Percentiles rank a stretch among this genome's conserved stretches.
Evolutionary conservation across 2,888 invertebrate species (phyloP).

Genomic region (Parnassius glacialis): DNA sequence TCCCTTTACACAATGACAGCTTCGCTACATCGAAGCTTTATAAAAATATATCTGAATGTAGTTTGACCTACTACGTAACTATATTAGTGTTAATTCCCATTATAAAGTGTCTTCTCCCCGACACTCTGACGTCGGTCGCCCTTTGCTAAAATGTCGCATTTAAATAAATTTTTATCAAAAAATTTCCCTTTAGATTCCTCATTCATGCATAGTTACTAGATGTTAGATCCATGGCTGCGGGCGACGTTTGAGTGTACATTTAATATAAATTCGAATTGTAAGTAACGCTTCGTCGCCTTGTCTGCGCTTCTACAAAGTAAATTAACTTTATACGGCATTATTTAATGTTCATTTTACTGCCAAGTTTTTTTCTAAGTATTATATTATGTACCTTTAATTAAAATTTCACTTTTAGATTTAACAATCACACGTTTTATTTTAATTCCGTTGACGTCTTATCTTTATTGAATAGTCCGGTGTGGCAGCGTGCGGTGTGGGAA

Average conservation of each 20-base stretch:
- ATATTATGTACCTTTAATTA: conserved; percentile 54
- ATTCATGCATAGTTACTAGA: conserved; percentile 46
- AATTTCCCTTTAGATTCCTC: conserved; percentile 56
- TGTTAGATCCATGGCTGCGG: conserved; percentile 31
- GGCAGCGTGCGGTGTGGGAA: conserved; percentile 38
- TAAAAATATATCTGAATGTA: conserved; percentile 39
- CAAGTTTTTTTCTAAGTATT: conserved; percentile 56
- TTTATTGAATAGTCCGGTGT: conserved; percentile 57
- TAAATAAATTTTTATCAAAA: conserved; percentile 53
- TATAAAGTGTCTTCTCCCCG: conserved; percentile 64
- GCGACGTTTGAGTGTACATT: conserved; percentile 38
- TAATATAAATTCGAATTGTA: conserved; percentile 54
- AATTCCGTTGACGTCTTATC: conserved; percentile 62
- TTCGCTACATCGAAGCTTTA: conserved; percentile 46
- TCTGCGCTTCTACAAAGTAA: conserved; percentile 72
- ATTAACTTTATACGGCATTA: conserved; percentile 32
- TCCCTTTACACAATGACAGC: conserved; percentile 47
- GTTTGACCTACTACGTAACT: conserved; percentile 68
- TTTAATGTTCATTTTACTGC: conserved; percentile 69
- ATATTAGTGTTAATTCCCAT: conserved; percentile 69
- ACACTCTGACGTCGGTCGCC: conserved; percentile 52
- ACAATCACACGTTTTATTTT: conserved; percentile 64
- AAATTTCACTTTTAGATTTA: conserved; percentile 60
- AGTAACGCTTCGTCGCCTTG: conserved; percentile 73
- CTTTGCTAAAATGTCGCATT: conserved; percentile 50